These are phyloP conservation scores for Nibea albiflora DNA, from an alignment of 2,113 vertebrate genomes.

Conservation along the genomic window DNA sequence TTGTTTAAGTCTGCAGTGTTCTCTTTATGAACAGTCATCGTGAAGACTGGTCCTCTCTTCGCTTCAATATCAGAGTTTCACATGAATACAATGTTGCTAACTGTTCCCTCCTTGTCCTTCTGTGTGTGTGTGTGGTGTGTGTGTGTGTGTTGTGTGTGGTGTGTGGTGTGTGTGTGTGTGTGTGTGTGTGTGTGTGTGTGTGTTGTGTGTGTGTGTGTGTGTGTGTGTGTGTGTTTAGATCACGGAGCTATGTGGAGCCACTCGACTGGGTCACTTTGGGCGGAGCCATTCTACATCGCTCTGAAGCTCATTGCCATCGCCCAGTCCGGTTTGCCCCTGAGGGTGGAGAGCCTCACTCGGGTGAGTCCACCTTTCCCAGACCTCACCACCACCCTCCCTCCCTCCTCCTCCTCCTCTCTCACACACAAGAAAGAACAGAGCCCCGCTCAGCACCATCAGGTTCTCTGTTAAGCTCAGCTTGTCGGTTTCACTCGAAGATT, in stretches of 20 bases:
- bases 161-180: too few species aligned
- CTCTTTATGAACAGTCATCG: neutral
- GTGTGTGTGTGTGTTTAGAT: slow-evolving; percentile 86
- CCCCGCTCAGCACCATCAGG: neutral
- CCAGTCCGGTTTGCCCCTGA: slow-evolving; percentile 94
- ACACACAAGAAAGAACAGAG: neutral
- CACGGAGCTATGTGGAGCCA: slow-evolving; percentile 96
- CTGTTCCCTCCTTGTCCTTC: slow-evolving; percentile 30
- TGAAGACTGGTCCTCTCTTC: neutral
- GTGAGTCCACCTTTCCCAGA: slow-evolving; percentile 80
- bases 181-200: too few species aligned
- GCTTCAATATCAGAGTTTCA: slow-evolving; percentile 10
- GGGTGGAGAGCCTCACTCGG: slow-evolving; percentile 97
- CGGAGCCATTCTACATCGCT: slow-evolving; percentile 99
- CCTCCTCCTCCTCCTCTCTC: neutral
- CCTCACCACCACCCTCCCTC: too few species aligned
- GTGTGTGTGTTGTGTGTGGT: too few species aligned
- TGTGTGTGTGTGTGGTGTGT: too few species aligned
- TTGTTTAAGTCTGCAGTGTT: neutral
- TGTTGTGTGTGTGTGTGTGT: too few species aligned
- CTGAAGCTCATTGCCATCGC: slow-evolving; percentile 98
- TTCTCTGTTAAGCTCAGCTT: neutral
- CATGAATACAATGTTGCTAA: slow-evolving; percentile 46
- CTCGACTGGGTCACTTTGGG: slow-evolving; percentile 96
- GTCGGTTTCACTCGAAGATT: neutral